Evolutionary conservation across 2,113 vertebrate species (phyloP).

Genomic region (Argyrosomus japonicus): DNA sequence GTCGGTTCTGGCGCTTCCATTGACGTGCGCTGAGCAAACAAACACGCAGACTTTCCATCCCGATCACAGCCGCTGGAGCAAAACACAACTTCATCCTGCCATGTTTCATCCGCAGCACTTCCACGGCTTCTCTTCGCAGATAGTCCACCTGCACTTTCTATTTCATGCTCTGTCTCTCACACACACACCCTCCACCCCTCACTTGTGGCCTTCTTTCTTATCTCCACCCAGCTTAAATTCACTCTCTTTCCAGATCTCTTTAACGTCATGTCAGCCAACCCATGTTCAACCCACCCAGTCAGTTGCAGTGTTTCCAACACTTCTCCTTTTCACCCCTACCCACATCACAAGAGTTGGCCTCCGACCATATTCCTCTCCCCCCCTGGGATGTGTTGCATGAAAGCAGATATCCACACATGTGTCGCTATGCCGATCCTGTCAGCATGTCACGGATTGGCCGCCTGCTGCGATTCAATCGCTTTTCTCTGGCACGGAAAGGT

Average conservation of each 20-base stretch:
- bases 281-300: constrained; percentile 7
- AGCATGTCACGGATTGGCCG: constrained; percentile 66
- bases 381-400: constrained; percentile 60
- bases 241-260: not conserved
- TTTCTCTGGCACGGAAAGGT: constrained; percentile 67
- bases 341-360: constrained; percentile 35
- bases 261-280: constrained; percentile 3
- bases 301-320: constrained; percentile 4
- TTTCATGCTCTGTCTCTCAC: constrained; percentile 17
- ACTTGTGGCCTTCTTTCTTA: constrained; percentile 12
- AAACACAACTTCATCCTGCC: constrained; percentile 27
- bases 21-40: constrained; percentile 31
- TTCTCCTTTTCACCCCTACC: constrained; percentile 25
- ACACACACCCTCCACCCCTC: not conserved
- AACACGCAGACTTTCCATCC: constrained; percentile 17
- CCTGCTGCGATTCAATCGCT: constrained; percentile 59
- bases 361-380: constrained; percentile 1
- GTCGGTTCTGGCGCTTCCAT: constrained; percentile 15
- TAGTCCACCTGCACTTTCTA: constrained; percentile 5
- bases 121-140: not conserved
- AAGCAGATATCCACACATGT: constrained; percentile 77
- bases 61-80: constrained; percentile 9
- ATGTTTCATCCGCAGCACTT: constrained; percentile 5
- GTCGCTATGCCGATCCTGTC: constrained; percentile 70
- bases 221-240: constrained; percentile 16